Evolutionary conservation across 92 coral and sea anemone genomes (phyloP).

Genomic region (Porites evermanni): DNA sequence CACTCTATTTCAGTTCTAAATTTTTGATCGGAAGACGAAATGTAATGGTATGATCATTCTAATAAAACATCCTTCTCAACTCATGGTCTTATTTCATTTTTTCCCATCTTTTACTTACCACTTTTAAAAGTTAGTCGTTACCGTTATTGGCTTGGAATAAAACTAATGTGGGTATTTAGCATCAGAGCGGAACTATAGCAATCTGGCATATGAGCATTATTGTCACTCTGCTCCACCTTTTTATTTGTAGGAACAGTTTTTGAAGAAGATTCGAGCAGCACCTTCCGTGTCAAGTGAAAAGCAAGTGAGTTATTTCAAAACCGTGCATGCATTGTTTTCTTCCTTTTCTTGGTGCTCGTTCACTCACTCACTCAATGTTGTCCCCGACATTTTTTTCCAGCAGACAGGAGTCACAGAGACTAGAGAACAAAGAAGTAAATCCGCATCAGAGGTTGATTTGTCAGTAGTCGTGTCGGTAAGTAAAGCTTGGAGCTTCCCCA

Average conservation of each 20-base stretch:
- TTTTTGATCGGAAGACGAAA: too few relatives aligned
- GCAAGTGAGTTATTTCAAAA: background rate
- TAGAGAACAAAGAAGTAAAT: constrained; percentile 46
- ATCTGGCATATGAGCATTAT: background rate
- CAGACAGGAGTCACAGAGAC: constrained; percentile 8
- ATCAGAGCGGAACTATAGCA: background rate
- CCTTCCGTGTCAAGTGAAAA: constrained; percentile 28
- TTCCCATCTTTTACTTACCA: too few relatives aligned
- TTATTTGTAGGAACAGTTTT: constrained; percentile 69
- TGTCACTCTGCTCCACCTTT: background rate
- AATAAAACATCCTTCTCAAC: too few relatives aligned
- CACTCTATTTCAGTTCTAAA: too few relatives aligned
- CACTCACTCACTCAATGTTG: background rate
- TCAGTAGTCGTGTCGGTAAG: constrained; percentile 60
- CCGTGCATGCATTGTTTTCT: background rate
- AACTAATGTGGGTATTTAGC: too few relatives aligned
- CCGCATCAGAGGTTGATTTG: constrained; percentile 61
- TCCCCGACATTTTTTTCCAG: background rate
- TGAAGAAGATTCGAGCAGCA: constrained; percentile 76
- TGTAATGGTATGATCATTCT: too few relatives aligned
- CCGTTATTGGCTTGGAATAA: too few relatives aligned
- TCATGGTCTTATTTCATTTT: too few relatives aligned
- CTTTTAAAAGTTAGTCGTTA: too few relatives aligned
- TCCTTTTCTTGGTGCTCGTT: background rate
- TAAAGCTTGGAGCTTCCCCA: background rate